phyloP scores from a whole-genome alignment of 2,113 vertebrate genomes.

The Guaruba guarouba region DNA sequence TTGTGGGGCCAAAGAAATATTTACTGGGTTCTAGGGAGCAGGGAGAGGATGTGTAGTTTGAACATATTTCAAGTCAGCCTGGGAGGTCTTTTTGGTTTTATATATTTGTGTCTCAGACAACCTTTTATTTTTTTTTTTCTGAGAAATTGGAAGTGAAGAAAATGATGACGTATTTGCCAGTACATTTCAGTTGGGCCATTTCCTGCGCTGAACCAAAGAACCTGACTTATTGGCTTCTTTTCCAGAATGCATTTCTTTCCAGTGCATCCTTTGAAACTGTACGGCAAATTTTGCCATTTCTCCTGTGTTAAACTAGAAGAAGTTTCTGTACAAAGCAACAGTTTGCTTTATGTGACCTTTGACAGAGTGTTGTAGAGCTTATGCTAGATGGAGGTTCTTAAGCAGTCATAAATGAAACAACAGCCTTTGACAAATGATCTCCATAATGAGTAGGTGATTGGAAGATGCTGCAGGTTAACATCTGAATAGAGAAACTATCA shows the following conservation, averaged over 20 bases:
- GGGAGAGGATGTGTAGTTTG: conserved; percentile 41
- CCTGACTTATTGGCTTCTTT: neutral
- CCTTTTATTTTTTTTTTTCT: neutral
- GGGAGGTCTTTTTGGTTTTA: conserved; percentile 59
- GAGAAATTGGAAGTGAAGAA: neutral
- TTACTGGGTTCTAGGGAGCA: conserved; percentile 54
- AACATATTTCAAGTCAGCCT: conserved; percentile 53
- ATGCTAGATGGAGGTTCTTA: neutral
- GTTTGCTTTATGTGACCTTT: conserved; percentile 14
- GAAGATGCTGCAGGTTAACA: neutral
- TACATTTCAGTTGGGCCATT: neutral
- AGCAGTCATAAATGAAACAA: neutral
- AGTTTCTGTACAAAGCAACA: neutral
- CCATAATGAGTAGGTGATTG: neutral
- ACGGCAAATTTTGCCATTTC: neutral
- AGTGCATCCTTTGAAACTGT: neutral
- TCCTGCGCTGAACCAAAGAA: neutral
- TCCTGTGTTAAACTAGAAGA: neutral
- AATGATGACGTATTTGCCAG: neutral
- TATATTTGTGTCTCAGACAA: conserved; percentile 31
- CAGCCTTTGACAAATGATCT: neutral
- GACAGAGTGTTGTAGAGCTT: neutral
- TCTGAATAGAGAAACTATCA: neutral
- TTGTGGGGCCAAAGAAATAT: conserved; percentile 53
- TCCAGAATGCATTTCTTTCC: neutral